Evolutionary conservation across 2,888 invertebrate genomes (phyloP), one percentile per base, ranked within the genome.

Genomic region (Hedya salicella): DNA sequence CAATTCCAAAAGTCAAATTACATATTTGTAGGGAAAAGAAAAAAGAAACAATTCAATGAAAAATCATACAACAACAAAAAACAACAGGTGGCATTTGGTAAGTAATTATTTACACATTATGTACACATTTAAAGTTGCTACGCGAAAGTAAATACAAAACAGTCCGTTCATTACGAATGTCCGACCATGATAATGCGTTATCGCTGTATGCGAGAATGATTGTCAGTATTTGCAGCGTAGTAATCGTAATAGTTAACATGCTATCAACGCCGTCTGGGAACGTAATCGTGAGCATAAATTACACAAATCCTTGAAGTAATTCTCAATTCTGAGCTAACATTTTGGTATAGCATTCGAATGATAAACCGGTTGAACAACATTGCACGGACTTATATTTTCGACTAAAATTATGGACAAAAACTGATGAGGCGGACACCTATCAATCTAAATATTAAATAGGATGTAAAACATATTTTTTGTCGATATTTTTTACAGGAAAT

Each of bases 311-410:
- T 56, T 30, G 40, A 40, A 30, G 62, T 39, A 40, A 63, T 63
- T 56, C 30, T 40, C 17, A 30, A 46, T 64, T 57, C 42, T 13
- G 16, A 50, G 36, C 21, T 44, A 49, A 44, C 36, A 57, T 44
- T 42, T 44, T 21, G 56, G 39, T 50, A 57, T 16, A 50, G 44
- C 52, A 59, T 64, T 39, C 17, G 9, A 50, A 50, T 48, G 39
- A 30, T 39, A 32, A 54, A 66, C 48, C 60, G 53, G 65, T 66
- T 60, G 21, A 48, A 48, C 53, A 53, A 40, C 53, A 60, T 60
- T 66, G 30, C 21, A 53, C n/a, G 8, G 21, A 44, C 42, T 56
- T 49, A 44, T 40, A 40, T 42, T 56, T 64, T 17, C 44, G 39
- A 8, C 16, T 40, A 19, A 53, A 39, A 49, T 42, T 14, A 36